Conservation (phyloP, 1,140 invertebrate genomes). For the honey bee (Apis mellifera) region DNA sequence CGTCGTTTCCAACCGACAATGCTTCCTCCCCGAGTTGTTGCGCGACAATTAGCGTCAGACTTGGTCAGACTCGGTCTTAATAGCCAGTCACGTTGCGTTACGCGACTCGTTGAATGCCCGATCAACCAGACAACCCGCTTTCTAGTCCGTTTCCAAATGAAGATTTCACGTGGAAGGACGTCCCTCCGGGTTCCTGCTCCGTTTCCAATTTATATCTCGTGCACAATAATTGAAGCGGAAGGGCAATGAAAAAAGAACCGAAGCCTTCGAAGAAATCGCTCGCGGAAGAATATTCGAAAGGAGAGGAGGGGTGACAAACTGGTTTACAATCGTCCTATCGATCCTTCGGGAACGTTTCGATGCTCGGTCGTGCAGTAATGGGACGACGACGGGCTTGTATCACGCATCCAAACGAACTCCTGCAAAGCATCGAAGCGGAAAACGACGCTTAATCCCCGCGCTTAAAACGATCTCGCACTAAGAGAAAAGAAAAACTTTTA, state of each 20-base stretch:
- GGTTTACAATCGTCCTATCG: not conserved
- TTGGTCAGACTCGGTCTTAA: not conserved
- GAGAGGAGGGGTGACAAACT: not conserved
- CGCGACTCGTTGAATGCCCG: not conserved
- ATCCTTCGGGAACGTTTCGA: not conserved
- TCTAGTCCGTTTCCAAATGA: no score
- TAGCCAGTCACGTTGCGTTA: not conserved
- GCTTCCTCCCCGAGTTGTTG: constrained; percentile 8
- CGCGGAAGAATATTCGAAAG: not conserved
- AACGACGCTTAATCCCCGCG: not conserved
- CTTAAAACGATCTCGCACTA: no score
- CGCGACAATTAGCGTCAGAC: constrained; percentile 22
- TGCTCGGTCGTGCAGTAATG: not conserved
- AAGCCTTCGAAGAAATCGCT: no score
- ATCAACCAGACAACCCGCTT: constrained; percentile 5
- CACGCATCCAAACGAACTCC: not conserved
- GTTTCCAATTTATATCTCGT: no score
- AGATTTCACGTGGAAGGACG: no score
- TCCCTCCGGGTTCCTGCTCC: no score
- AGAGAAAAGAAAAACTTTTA: no score
- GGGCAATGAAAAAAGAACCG: no score
- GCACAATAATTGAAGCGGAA: no score
- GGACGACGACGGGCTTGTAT: not conserved
- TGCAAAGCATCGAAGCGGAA: not conserved
- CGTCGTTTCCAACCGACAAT: constrained; percentile 20